Evolutionary conservation across 2,113 vertebrate genomes (phyloP), one percentile per base, ranked within the genome.

Genomic region (Melozone crissalis): DNA sequence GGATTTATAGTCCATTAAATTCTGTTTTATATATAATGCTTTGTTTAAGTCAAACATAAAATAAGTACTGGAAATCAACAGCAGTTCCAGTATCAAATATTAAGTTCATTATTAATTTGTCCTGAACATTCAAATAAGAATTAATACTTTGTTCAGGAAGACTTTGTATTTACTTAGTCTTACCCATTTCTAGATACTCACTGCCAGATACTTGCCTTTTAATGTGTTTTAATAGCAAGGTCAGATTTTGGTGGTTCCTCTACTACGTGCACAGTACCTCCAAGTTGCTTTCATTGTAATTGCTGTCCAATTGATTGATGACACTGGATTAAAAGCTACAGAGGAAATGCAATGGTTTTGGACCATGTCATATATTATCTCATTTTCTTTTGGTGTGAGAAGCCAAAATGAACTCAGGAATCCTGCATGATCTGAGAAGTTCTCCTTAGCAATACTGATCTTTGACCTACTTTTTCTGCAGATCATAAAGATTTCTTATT

Each of bases 231-330:
- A 94, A 63, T 5, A 92, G 33, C 31, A 84, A 74, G n/a, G 52
- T 24, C 57, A 88, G 80, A 72, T 72, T 95, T 95, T 84, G 69
- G 79, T 78, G 55, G 52, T 41, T 92, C 35, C 35, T 37, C 28
- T 78, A 57, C 63, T 84, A 75, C 0, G 5, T 12, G 33, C 35
- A 81, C 17, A 72, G 66, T 37, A 91, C 65, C 72, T 68, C 57
- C 49, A 86, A 91, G 83, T 31, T 88, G 27, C 67, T 93, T 88
- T 81, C 52, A 82, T 39, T 83, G 51, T 85, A 95, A 85, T 55
- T 88, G 63, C 78, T 90, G 79, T 90, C 82, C 76, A 90, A 43
- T 27, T 94, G 93, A 80, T 54, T 80, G 79, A 95, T 84, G 82
- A 90, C 39, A 74, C 13, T 57, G 43, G 68, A 93, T 81, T 92